Evolutionary conservation across 2,797 vertebrate genomes (phyloP).

Genomic region (Sebastes minor): DNA sequence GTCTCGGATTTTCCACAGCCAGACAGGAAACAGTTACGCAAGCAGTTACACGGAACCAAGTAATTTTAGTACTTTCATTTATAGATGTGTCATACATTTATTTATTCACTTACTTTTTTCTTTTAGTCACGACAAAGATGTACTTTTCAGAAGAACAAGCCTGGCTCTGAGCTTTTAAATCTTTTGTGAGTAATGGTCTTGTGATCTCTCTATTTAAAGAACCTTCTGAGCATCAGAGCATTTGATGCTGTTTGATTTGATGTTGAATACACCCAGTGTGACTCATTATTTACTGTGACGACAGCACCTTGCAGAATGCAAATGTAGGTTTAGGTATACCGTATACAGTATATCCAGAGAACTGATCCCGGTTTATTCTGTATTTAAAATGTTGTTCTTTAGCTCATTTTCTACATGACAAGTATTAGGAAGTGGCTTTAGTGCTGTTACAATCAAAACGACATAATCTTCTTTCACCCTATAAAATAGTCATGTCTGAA

Average conservation of each 20-base stretch:
- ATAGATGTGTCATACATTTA: conserved; percentile 1
- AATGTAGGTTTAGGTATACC: background rate
- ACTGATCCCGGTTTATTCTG: background rate
- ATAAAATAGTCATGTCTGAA: conserved; percentile 1
- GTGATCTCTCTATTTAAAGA: background rate
- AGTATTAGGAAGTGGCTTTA: background rate
- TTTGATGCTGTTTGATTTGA: background rate
- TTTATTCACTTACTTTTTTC: background rate
- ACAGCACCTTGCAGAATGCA: background rate
- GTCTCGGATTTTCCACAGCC: background rate
- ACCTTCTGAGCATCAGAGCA: background rate
- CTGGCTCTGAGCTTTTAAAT: background rate
- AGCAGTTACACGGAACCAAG: background rate
- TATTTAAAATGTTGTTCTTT: background rate
- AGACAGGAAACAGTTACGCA: background rate
- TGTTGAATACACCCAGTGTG: background rate
- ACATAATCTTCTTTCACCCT: background rate
- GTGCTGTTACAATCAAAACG: background rate
- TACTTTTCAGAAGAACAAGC: background rate
- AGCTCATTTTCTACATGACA: background rate
- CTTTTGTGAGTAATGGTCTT: background rate
- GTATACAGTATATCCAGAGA: background rate
- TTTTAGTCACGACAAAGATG: background rate
- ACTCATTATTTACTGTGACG: background rate
- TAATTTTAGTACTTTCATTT: background rate